Evolutionary conservation across 2,888 invertebrate species (phyloP).

Genomic region (Tenthredo distinguenda): DNA sequence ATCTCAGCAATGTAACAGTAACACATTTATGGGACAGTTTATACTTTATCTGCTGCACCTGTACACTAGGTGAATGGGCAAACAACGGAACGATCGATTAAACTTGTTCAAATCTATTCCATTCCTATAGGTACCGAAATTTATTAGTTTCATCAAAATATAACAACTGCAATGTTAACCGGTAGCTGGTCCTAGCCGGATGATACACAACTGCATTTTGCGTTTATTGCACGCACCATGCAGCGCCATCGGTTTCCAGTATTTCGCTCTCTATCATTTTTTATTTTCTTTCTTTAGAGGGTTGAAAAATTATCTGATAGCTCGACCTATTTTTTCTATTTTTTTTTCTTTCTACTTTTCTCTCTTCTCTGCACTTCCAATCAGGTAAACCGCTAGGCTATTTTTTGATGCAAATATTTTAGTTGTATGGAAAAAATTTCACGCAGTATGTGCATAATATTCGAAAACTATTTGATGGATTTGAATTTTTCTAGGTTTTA

Average conservation of each 20-base stretch:
- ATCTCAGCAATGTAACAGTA: neutral
- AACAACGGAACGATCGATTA: constrained; percentile 60
- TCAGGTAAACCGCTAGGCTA: neutral
- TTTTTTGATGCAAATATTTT: constrained; percentile 25
- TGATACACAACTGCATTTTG: constrained; percentile 22
- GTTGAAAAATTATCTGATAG: constrained; percentile 33
- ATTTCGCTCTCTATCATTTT: neutral
- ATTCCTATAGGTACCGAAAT: constrained; percentile 53
- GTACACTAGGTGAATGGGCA: constrained; percentile 54
- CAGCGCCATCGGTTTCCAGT: neutral
- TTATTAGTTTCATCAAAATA: constrained; percentile 57
- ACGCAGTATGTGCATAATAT: neutral
- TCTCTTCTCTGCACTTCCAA: neutral
- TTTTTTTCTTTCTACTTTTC: neutral
- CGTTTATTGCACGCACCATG: neutral
- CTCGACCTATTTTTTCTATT: neutral
- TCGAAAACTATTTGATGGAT: neutral
- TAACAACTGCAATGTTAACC: constrained; percentile 52
- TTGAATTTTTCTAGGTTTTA: neutral
- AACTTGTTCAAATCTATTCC: constrained; percentile 58
- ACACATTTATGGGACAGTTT: neutral
- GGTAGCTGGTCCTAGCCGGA: neutral
- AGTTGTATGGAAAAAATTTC: neutral
- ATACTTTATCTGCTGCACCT: neutral
- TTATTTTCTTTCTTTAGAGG: neutral